These are phyloP conservation scores for Drosophila multiciliata DNA, from an alignment of 2,888 invertebrate species.

Conservation along the genomic window DNA sequence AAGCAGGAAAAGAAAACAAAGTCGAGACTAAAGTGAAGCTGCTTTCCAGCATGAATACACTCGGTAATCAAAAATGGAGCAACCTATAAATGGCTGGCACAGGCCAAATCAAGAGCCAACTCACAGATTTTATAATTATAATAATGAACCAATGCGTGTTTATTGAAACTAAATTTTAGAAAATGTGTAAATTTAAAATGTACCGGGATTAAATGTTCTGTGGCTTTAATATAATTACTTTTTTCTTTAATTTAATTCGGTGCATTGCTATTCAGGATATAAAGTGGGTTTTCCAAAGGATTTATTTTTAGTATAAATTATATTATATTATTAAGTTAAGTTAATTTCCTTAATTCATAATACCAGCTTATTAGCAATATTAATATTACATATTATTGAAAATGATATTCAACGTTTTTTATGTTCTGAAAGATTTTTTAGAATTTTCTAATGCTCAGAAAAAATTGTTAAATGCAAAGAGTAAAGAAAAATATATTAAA, in stretches of 20 bases:
- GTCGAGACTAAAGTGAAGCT: conserved; percentile 15
- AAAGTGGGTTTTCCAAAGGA: background rate
- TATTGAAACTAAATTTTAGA: background rate
- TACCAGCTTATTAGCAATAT: background rate
- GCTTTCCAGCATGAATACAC: background rate
- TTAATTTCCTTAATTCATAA: background rate
- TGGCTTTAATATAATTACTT: background rate
- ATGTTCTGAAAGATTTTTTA: background rate
- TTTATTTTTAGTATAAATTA: background rate
- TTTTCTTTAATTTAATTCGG: too few species aligned
- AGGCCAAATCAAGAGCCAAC: conserved; percentile 20
- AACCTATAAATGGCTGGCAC: conserved; percentile 32
- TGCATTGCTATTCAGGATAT: background rate
- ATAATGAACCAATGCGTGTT: background rate
- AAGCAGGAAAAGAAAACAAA: conserved; percentile 21
- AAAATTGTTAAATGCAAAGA: background rate
- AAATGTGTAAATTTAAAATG: background rate
- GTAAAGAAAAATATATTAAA: background rate
- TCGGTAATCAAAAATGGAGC: background rate
- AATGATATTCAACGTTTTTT: background rate
- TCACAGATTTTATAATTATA: background rate
- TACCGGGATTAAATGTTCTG: background rate
- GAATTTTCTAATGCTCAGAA: background rate
- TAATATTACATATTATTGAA: background rate
- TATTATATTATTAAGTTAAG: too few species aligned